Percentiles rank a stretch among this genome's conserved stretches.
Conservation (phyloP, 2,888 invertebrate species). For the Balanococcus diminutus region DNA sequence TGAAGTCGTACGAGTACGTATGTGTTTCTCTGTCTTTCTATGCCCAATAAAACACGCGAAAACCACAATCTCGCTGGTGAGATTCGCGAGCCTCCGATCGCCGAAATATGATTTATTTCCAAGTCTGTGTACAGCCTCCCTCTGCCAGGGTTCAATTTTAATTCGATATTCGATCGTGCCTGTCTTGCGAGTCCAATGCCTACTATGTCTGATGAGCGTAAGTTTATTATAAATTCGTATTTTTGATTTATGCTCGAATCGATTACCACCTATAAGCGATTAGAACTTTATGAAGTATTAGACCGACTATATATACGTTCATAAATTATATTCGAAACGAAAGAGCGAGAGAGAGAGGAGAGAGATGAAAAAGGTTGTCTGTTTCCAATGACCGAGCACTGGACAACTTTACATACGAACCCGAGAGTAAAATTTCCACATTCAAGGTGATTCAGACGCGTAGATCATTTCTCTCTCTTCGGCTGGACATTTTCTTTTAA, state of each 20-base stretch:
- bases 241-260: background rate
- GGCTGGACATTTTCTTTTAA: background rate
- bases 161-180: background rate
- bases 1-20: background rate
- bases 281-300: background rate
- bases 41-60: background rate
- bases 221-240: background rate
- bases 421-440: background rate
- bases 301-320: background rate
- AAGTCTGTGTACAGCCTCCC: background rate
- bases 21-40: background rate
- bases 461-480: background rate
- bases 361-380: constrained; percentile 20
- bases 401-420: background rate
- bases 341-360: background rate
- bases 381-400: background rate
- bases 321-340: background rate
- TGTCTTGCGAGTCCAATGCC: background rate
- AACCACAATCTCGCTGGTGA: background rate
- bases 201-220: background rate
- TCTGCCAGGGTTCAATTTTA: background rate
- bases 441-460: background rate
- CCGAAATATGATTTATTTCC: background rate
- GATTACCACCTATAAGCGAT: background rate
- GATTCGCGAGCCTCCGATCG: background rate